These are phyloP conservation scores for Lycophotia porphyrea DNA, from an alignment of 2,888 invertebrate species.

Conservation along the genomic window DNA sequence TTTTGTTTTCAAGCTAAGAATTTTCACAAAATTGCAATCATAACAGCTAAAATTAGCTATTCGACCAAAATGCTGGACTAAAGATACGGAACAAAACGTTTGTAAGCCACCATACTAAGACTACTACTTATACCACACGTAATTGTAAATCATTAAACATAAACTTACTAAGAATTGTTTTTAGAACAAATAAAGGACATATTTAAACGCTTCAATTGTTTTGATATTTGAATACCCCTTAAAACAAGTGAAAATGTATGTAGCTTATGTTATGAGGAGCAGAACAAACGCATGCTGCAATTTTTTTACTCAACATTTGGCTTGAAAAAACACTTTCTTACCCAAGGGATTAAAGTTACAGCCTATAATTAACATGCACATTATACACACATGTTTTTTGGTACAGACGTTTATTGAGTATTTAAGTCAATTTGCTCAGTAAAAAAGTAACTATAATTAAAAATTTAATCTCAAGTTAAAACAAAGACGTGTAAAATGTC, in stretches of 20 bases:
- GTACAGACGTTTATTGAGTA: slow-evolving; percentile 58
- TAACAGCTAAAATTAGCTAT: neutral
- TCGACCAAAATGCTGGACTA: neutral
- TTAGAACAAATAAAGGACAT: neutral
- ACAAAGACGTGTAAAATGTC: slow-evolving; percentile 73
- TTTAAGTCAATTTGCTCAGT: slow-evolving; percentile 52
- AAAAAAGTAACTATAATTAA: slow-evolving; percentile 62
- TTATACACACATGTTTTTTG: slow-evolving; percentile 42
- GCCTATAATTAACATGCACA: slow-evolving; percentile 50
- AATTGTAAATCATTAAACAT: neutral
- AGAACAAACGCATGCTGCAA: neutral
- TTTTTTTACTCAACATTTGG: slow-evolving; percentile 14
- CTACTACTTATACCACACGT: neutral
- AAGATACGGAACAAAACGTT: neutral
- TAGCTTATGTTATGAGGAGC: neutral
- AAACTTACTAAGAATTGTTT: slow-evolving; percentile 9
- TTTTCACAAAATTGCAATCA: too few relatives aligned
- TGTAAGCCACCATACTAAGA: neutral
- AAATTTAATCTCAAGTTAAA: slow-evolving; percentile 60
- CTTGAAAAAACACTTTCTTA: slow-evolving; percentile 22
- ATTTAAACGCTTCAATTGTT: neutral
- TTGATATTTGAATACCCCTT: neutral
- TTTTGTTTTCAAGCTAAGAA: neutral
- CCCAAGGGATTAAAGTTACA: slow-evolving; percentile 40
- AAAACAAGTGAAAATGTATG: slow-evolving; percentile 10